Evolutionary conservation across 2,888 invertebrate species (phyloP).

Genomic region (Lepidocyrtinus sp.): DNA sequence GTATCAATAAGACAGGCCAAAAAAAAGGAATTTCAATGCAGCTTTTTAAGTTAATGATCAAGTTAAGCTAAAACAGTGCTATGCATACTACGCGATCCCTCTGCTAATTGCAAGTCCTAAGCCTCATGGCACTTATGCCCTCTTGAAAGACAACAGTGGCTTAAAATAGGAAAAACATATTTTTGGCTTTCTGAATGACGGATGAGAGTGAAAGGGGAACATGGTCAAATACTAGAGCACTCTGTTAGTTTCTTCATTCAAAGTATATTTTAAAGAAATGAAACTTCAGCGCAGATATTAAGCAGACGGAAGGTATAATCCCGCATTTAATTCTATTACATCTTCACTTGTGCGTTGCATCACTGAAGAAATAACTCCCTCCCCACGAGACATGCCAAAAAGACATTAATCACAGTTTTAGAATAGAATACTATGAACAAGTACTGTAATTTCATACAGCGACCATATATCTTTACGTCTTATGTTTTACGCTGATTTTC

Average conservation of each 20-base stretch:
- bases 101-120: too few relatives aligned
- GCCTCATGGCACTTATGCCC: too few relatives aligned
- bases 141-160: too few relatives aligned
- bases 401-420: slow-evolving; percentile 10
- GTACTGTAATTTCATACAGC: neutral
- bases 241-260: slow-evolving; percentile 32
- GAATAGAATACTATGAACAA: neutral
- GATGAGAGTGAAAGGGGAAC: slow-evolving; percentile 63
- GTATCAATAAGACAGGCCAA: too few relatives aligned
- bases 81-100: too few relatives aligned
- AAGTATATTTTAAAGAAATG: slow-evolving; percentile 8
- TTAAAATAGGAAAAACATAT: neutral
- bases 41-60: neutral
- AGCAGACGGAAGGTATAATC: slow-evolving; percentile 24
- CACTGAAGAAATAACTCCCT: neutral
- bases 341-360: slow-evolving; percentile 10
- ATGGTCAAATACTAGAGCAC: slow-evolving; percentile 65
- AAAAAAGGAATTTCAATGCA: slow-evolving; percentile 6
- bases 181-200: slow-evolving; percentile 27
- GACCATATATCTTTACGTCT: neutral
- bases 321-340: too few relatives aligned
- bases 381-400: neutral
- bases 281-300: neutral
- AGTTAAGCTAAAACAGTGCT: too few relatives aligned
- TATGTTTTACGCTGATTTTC: neutral